These are phyloP conservation scores for Larimichthys polyactis DNA, from an alignment of 2,113 vertebrate genomes.

Conservation along the genomic window DNA sequence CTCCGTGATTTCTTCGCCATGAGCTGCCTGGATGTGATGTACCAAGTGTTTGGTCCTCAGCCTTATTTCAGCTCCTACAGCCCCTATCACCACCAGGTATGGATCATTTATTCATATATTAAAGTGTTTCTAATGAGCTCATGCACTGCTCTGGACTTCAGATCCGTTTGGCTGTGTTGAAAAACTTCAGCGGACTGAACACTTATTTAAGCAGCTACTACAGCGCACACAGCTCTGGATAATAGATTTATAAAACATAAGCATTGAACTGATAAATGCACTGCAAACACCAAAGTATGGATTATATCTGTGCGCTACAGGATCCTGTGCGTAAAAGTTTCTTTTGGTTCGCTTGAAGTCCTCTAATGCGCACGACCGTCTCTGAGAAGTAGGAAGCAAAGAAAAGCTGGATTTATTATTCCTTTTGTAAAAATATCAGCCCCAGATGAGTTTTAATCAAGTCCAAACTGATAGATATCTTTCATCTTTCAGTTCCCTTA, in stretches of 20 bases:
- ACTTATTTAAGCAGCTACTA: background rate
- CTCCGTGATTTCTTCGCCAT: slow-evolving; percentile 89
- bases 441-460: background rate
- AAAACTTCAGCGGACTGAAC: background rate
- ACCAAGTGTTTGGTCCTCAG: slow-evolving; percentile 96
- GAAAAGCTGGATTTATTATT: too few relatives aligned
- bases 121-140: background rate
- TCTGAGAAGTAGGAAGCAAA: background rate
- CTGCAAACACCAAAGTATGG: background rate
- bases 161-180: background rate
- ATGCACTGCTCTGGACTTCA: background rate
- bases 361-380: background rate
- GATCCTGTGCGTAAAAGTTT: slow-evolving; percentile 23
- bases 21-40: slow-evolving; percentile 99
- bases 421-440: too few relatives aligned
- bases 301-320: background rate
- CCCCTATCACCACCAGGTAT: slow-evolving; percentile 94
- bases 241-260: background rate
- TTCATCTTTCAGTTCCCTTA: background rate
- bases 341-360: background rate
- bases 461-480: background rate
- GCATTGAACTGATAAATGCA: too few relatives aligned
- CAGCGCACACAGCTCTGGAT: too few relatives aligned
- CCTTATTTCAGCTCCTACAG: slow-evolving; percentile 91
- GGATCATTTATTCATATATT: background rate